Evolutionary conservation across 2,888 invertebrate genomes (phyloP).

Genomic region (Apantesis nais): DNA sequence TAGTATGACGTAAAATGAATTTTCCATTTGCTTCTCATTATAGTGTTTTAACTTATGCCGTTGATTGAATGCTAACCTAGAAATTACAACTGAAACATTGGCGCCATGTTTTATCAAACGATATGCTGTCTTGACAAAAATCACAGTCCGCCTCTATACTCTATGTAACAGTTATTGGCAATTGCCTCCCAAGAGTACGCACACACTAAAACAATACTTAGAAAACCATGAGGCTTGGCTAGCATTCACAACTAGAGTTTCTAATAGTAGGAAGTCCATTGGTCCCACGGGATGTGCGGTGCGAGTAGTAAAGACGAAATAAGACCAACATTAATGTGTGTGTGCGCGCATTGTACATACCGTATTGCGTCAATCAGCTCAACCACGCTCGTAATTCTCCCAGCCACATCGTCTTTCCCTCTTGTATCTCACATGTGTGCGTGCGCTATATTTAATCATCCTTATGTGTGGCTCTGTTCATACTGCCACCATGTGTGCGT

Average conservation of each 20-base stretch:
- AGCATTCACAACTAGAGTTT: slow-evolving; percentile 75
- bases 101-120: background rate
- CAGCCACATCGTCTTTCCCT: slow-evolving; percentile 72
- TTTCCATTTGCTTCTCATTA: background rate
- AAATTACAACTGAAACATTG: background rate
- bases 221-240: slow-evolving; percentile 67
- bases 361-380: slow-evolving; percentile 79
- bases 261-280: slow-evolving; percentile 71
- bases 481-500: slow-evolving; percentile 75
- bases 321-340: slow-evolving; percentile 72
- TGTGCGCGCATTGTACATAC: slow-evolving; percentile 62
- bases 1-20: background rate
- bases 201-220: slow-evolving; percentile 58
- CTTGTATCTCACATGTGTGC: slow-evolving; percentile 58
- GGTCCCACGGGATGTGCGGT: slow-evolving; percentile 80
- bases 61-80: slow-evolving; percentile 1
- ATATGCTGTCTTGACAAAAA: slow-evolving; percentile 16
- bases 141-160: slow-evolving; percentile 44
- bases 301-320: slow-evolving; percentile 78
- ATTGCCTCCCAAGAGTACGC: slow-evolving; percentile 59
- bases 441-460: slow-evolving; percentile 81
- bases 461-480: slow-evolving; percentile 72
- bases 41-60: background rate
- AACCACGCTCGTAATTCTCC: slow-evolving; percentile 72
- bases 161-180: slow-evolving; percentile 63